phyloP scores from a whole-genome alignment of 2,797 vertebrate genomes.

The Eulemur albifrons region DNA sequence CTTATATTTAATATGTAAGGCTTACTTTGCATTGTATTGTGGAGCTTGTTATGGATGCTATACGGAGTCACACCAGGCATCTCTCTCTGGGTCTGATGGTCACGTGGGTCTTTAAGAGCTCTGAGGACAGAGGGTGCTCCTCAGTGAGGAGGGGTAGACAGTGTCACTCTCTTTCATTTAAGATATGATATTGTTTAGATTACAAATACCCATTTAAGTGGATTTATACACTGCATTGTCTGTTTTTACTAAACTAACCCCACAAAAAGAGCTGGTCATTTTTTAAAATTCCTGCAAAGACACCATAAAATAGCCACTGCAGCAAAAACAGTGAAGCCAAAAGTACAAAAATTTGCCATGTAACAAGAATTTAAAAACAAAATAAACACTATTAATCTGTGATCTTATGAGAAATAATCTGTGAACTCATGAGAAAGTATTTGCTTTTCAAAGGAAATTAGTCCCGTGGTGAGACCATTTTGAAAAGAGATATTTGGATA shows the following conservation, averaged over 20 bases:
- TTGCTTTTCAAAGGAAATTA: conserved; percentile 22
- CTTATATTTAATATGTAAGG: not conserved
- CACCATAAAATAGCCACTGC: not conserved
- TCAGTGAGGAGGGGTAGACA: not conserved
- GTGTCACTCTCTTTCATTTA: not conserved
- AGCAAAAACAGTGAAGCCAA: not conserved
- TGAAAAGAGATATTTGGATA: not conserved
- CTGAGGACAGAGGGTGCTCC: not conserved
- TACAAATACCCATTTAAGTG: not conserved
- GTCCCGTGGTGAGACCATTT: not conserved
- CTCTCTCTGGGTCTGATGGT: not conserved
- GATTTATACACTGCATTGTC: not conserved
- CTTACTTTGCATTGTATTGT: not conserved
- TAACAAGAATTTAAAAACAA: not conserved
- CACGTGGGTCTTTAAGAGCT: not conserved
- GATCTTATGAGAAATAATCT: not conserved
- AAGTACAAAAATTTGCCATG: not conserved
- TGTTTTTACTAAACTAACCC: not conserved
- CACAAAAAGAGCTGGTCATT: not conserved
- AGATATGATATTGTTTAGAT: not conserved
- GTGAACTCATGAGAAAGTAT: not conserved
- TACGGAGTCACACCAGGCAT: not conserved
- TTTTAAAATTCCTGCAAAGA: not conserved
- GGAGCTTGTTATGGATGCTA: not conserved
- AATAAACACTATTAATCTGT: not conserved